Evolutionary conservation across 2,888 invertebrate species (phyloP).

Genomic region (Bedellia somnulentella): DNA sequence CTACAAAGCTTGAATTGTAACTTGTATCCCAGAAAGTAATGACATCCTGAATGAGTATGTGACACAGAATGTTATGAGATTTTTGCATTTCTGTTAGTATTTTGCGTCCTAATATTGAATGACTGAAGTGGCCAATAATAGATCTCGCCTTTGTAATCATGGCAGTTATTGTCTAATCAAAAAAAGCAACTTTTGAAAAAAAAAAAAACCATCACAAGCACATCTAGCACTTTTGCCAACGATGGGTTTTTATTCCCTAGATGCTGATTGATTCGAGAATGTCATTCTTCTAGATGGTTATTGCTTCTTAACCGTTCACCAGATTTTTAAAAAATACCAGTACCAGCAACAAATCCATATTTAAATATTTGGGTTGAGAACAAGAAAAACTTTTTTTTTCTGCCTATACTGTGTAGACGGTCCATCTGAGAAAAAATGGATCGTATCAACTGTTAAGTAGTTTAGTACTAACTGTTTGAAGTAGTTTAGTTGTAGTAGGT

Average conservation of each 20-base stretch:
- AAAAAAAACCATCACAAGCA: too few relatives aligned
- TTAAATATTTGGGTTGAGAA: conserved; percentile 1
- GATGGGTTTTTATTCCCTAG: too few relatives aligned
- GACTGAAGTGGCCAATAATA: conserved; percentile 13
- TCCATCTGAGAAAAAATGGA: conserved; percentile 5
- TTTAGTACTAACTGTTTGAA: too few relatives aligned
- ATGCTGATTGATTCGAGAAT: too few relatives aligned
- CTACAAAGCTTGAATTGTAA: conserved; percentile 12
- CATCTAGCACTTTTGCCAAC: too few relatives aligned
- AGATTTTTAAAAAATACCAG: conserved; percentile 5
- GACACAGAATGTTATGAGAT: conserved; percentile 12
- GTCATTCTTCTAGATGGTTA: too few relatives aligned
- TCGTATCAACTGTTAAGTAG: background rate
- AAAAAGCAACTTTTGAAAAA: too few relatives aligned
- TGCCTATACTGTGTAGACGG: conserved; percentile 3
- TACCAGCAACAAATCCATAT: conserved; percentile 2
- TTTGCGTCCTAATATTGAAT: conserved; percentile 13
- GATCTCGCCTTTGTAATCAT: conserved; percentile 13
- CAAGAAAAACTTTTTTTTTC: conserved; percentile 5
- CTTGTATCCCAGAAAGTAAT: conserved; percentile 12
- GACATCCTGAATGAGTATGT: conserved; percentile 13
- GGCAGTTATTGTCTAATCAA: conserved; percentile 8
- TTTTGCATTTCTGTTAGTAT: conserved; percentile 13
- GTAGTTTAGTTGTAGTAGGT: too few relatives aligned
- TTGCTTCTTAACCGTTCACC: too few relatives aligned